These are phyloP conservation scores for Calyptomena viridis DNA, from an alignment of 2,113 vertebrate species.

Conservation along the genomic window DNA sequence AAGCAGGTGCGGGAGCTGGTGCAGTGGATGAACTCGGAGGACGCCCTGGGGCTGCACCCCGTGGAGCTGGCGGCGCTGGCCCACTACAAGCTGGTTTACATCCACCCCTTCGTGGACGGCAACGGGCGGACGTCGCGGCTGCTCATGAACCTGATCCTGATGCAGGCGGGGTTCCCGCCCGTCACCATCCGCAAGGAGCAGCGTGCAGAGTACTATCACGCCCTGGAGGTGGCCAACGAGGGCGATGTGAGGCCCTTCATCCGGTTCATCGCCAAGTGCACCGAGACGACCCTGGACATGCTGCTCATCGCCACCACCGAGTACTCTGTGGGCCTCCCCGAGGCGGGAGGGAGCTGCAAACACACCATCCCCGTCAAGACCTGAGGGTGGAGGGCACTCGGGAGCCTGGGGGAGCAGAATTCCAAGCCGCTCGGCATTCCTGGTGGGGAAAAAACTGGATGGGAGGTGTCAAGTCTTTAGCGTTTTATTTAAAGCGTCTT, in stretches of 20 bases:
- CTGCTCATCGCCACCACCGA: slow-evolving; percentile 91
- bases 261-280: slow-evolving; percentile 93
- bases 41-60: slow-evolving; percentile 88
- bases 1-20: slow-evolving; percentile 90
- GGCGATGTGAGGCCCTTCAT: slow-evolving; percentile 95
- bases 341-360: slow-evolving; percentile 77
- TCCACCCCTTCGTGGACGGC: slow-evolving; percentile 94
- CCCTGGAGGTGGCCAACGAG: slow-evolving; percentile 91
- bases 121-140: slow-evolving; percentile 92
- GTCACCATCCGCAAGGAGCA: slow-evolving; percentile 96
- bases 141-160: slow-evolving; percentile 94
- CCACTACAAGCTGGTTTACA: slow-evolving; percentile 96
- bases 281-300: slow-evolving; percentile 92
- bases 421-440: neutral
- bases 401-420: neutral
- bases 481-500: slow-evolving; percentile 61
- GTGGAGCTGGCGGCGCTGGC: slow-evolving; percentile 92
- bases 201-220: slow-evolving; percentile 88
- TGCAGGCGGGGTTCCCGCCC: slow-evolving; percentile 94
- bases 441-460: neutral
- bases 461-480: neutral
- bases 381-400: rapidly evolving
- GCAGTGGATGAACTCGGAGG: slow-evolving; percentile 95
- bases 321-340: slow-evolving; percentile 87
- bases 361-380: slow-evolving; percentile 87